These are phyloP conservation scores for Coptotermes formosanus DNA, from an alignment of 1,140 invertebrate genomes.

Conservation along the genomic window DNA sequence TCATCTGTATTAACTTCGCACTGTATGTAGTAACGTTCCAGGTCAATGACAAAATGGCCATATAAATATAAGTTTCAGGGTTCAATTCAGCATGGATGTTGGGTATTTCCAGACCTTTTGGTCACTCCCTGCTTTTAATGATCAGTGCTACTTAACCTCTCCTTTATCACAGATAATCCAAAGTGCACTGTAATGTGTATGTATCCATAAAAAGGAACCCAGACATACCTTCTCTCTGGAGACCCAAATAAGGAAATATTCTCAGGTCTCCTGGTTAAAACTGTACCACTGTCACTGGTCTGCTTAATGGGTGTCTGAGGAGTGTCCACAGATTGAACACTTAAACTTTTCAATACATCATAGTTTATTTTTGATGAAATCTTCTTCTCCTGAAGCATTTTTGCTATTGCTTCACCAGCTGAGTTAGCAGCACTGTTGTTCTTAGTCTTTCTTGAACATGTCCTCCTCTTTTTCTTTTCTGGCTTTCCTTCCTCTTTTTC, in stretches of 20 bases:
- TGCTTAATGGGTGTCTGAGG: background rate
- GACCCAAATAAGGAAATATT: background rate
- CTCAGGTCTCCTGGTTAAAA: background rate
- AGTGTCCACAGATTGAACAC: slow-evolving; percentile 41
- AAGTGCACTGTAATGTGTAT: no score
- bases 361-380: slow-evolving; percentile 98
- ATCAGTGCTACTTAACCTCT: no score
- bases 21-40: no score
- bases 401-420: slow-evolving; percentile 85
- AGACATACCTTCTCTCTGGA: background rate
- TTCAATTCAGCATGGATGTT: no score
- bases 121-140: no score
- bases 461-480: slow-evolving; percentile 67
- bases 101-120: no score
- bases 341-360: slow-evolving; percentile 86
- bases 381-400: slow-evolving; percentile 92
- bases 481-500: slow-evolving; percentile 77
- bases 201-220: no score
- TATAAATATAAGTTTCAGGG: no score
- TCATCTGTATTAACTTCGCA: no score
- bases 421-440: slow-evolving; percentile 34
- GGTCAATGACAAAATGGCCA: no score
- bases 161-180: no score
- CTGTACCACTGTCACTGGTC: background rate
- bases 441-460: slow-evolving; percentile 30